Conservation (phyloP, 1,140 invertebrate genomes). For the Sipha flava region DNA sequence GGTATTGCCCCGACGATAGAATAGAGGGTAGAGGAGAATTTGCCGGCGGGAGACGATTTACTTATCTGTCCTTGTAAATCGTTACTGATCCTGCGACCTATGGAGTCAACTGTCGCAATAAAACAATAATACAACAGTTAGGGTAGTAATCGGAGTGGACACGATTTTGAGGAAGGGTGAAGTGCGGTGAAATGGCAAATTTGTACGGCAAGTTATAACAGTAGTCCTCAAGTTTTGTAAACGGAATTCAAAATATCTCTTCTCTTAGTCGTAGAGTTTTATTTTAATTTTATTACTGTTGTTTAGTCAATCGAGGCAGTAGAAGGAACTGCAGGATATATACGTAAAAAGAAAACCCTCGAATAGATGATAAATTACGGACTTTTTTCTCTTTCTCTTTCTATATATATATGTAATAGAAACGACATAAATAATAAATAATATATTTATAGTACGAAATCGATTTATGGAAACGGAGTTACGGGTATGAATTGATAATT, state of each 20-base stretch:
- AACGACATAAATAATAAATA: neutral
- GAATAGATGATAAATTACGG: neutral
- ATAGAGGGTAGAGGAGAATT: no score
- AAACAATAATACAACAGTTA: neutral
- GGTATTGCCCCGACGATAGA: no score
- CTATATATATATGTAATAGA: neutral
- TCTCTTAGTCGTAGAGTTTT: neutral
- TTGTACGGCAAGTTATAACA: neutral
- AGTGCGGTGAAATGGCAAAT: neutral
- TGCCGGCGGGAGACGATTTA: neutral
- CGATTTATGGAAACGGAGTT: neutral
- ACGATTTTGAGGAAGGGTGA: no score
- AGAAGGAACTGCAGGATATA: neutral
- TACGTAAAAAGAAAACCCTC: neutral
- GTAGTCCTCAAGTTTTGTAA: neutral
- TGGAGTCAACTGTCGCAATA: neutral
- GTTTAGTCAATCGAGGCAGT: neutral
- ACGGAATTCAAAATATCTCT: conserved; percentile 4
- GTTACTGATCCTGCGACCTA: neutral
- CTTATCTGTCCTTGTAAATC: neutral
- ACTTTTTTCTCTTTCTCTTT: no score
- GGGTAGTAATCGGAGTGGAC: no score
- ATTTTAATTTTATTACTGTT: neutral
- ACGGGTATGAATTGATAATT: neutral
- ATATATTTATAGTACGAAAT: neutral